Conservation (phyloP, 2,888 invertebrate genomes). For the Mimumesa dahlbomi region DNA sequence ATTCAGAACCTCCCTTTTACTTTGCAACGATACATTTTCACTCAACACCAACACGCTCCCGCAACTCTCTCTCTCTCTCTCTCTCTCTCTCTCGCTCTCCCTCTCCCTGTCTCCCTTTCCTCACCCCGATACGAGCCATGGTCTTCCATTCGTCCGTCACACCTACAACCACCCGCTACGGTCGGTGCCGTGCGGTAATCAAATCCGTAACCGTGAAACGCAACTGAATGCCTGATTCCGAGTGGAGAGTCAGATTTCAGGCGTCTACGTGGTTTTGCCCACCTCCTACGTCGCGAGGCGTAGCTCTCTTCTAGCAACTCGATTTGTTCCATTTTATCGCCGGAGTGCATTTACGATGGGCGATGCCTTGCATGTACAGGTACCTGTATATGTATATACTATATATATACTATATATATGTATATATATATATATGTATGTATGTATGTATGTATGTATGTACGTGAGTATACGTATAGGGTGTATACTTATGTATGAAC, state of each 20-base stretch:
- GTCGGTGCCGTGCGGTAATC: slow-evolving; percentile 48
- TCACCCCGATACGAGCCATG: slow-evolving; percentile 14
- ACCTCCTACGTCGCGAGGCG: slow-evolving; percentile 28
- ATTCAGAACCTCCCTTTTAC: slow-evolving; percentile 31
- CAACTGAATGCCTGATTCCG: slow-evolving; percentile 52
- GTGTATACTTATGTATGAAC: slow-evolving; percentile 56
- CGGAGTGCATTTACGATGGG: slow-evolving; percentile 55
- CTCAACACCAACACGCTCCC: slow-evolving; percentile 10
- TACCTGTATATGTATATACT: too few species aligned
- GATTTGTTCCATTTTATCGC: slow-evolving; percentile 66
- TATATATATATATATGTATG: too few species aligned
- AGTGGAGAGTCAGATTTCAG: slow-evolving; percentile 57
- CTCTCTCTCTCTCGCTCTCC: too few species aligned
- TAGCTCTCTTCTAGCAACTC: slow-evolving; percentile 45
- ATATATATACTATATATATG: too few species aligned
- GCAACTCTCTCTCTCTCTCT: not conserved
- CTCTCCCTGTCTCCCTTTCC: slow-evolving; percentile 11
- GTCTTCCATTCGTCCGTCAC: slow-evolving; percentile 27
- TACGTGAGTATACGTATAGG: not conserved
- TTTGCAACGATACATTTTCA: slow-evolving; percentile 29
- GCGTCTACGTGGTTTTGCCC: slow-evolving; percentile 26
- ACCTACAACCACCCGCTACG: slow-evolving; percentile 7
- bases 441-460: slow-evolving; percentile 36
- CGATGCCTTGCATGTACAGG: slow-evolving; percentile 9
- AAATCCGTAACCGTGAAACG: slow-evolving; percentile 62